Evolutionary conservation across 1,140 invertebrate genomes (phyloP), one percentile per base, ranked within the genome.

Genomic region (Ostrea edulis): DNA sequence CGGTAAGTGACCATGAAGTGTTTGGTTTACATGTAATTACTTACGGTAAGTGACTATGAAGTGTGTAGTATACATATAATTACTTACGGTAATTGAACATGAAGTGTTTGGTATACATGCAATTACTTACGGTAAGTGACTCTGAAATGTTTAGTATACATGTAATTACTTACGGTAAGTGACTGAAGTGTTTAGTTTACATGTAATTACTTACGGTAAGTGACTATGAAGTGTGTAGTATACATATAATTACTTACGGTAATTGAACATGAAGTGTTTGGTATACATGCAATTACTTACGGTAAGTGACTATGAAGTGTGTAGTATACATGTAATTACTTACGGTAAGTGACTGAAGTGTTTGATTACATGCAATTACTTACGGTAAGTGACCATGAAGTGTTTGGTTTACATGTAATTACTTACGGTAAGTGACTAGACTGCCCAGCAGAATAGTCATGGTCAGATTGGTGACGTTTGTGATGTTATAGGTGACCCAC

Each of bases 401-500:
- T 77, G 25, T 9, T 77, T 77, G 4, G 29, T n/a, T n/a, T n/a
- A n/a, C n/a, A 25, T 35, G 9, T 3, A 5, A 0, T 35, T 12
- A 35, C 25, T 77, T 35, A 77, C 68, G 25, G 68, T 14, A 25
- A 35, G 68, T 77, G 11, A 77, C 68, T 2, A 77, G 68, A 29
- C 22, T 29, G 22, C 68, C 68, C 0, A 82, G 86, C 7, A 85
- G 29, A 17, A 89, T 35, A 14, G 82, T 84, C 53, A 89, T 89
- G 11, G 82, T 52, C 8, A 89, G 25, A 22, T 58, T 51, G 2
- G 83, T 54, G 5, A 35, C 25, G 85, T 86, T 89, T 20, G 17
- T 86, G 7, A 86, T 68, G 55, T 89, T 85, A 22, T 71, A 89
- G 17, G 86, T 20, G 52, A 89, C 55, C 88, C 88, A 89, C 29